Evolutionary conservation across 2,797 vertebrate genomes (phyloP), one percentile per base, ranked within the genome.

Genomic region (Hoplostethus atlanticus): DNA sequence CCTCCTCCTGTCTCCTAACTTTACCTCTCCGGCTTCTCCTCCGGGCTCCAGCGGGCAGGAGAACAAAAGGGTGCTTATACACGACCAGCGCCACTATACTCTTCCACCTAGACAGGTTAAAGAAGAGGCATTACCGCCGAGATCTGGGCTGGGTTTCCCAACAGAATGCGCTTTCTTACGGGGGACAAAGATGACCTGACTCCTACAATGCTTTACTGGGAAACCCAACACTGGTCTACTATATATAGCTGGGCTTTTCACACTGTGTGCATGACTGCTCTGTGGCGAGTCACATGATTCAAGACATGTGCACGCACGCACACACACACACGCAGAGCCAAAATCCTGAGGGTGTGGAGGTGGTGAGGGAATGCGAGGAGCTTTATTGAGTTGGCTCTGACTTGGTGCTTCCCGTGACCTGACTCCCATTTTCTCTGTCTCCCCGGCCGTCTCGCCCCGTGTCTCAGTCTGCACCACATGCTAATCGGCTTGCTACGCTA

Each of bases 171-270:
- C 68, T 77, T 82, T 80, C 66, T 81, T 69, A 38, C 42, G 71
- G 57, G 86, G 21, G 21, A 87, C 84, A 84, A 88, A 86, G 86
- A 87, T 67, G 79, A 81, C 51, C 34, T 13, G 63, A 63, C 84
- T 78, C 73, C 85, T 72, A 90, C 88, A 87, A 90, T 84, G 88
- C 80, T 83, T 73, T 44, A 57, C 68, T 68, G 81, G 84, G 89
- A 92, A 92, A 93, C 91, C 90, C 89, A 90, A 93, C 87, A 87
- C 92, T 84, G 81, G 34, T 68, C 74, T 60, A 71, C 89, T 93
- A 93, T 91, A 92, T 93, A 92, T 93, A 93, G 91, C 36, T 54
- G 80, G 69, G 84, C 75, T 87, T 92, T 91, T 92, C 91, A 88
- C 89, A 81, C 87, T 80, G 88, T 72, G 84, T 87, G 89, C 87